These are phyloP conservation scores for Callopanchax toddi DNA, from an alignment of 2,113 vertebrate species.

Conservation along the genomic window DNA sequence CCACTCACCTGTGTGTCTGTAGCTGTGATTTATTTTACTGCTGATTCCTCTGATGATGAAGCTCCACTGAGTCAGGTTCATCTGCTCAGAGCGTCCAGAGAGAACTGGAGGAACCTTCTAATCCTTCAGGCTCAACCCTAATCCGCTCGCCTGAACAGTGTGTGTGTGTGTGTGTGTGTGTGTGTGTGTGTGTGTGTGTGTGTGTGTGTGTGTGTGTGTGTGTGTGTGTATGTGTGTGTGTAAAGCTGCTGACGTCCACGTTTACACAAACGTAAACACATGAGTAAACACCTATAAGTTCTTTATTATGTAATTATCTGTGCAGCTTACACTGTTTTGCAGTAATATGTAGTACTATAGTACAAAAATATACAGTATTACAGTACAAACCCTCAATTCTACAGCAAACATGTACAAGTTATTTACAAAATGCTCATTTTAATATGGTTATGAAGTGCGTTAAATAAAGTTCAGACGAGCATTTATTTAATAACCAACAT, in stretches of 20 bases:
- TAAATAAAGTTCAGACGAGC: too few relatives aligned
- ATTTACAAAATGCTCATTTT: too few relatives aligned
- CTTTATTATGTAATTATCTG: not conserved
- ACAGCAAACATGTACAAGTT: too few relatives aligned
- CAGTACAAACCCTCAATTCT: not conserved
- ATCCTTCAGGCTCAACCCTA: too few relatives aligned
- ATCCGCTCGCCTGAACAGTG: too few relatives aligned
- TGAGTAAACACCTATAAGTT: not conserved
- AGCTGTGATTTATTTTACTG: not conserved
- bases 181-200: not conserved
- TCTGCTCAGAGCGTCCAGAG: conserved; percentile 60
- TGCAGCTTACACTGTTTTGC: not conserved
- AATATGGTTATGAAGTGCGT: too few relatives aligned
- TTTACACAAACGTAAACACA: not conserved
- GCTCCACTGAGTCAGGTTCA: conserved; percentile 5
- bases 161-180: too few relatives aligned
- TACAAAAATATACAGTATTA: not conserved
- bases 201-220: too few relatives aligned
- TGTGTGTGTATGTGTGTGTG: not conserved
- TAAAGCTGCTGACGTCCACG: not conserved
- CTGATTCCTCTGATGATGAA: conserved; percentile 7
- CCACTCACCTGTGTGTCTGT: conserved; percentile 36
- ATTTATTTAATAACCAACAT: too few relatives aligned
- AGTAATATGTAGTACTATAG: not conserved
- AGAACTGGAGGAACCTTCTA: conserved; percentile 65